Base-by-base conservation (phyloP, 1,140 invertebrate genomes). In the Oncopeltus fasciatus region DNA sequence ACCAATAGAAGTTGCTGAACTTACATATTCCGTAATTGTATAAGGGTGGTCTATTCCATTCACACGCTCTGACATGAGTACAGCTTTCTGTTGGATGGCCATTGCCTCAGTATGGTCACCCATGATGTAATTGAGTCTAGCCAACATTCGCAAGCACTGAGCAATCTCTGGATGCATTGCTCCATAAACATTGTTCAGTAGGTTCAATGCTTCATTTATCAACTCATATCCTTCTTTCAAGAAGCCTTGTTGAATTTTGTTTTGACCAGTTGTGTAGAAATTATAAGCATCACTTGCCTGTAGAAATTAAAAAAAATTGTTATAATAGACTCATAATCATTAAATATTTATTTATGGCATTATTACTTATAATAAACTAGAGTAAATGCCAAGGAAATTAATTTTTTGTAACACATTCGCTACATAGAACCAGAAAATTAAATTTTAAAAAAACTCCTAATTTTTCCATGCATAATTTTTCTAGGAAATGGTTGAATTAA, bases 161-260 rank as follows among this genome's bases (percentile, higher is more conserved):
- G 93, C 91, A 60, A 98, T 98, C 76, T 98, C 95, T 0, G 93
- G 87, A 77, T 99, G 96, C 90, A 98, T 93, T 0, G 95, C 92
- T 3, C 95, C 95, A 71, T 98, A 99, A 5, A 99, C 95, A 72
- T 97, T 97, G 75, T 98, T 98, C 38, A 99, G 76, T 9, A 98
- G 78, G 77, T 98, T 98, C 1, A 98, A 77, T 0, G 95, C 90
- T 73, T 98, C 95, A 62, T 85, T 92, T 62, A 98, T 96, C 1
- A 97, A 75, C 69, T 98, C 95, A 72, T 95, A 97, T 2, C 95
- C 95, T 69, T 98, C 96, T 63, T 93, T 90, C 28, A 98, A 80
- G 66, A 86, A 86, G 11, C 95, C 96, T 71, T 96, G 88, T 69
- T 96, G 92, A 67, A 98, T 98, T 75, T 98, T 98, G 65, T 79